Percentiles rank a stretch among this genome's conserved stretches.
Evolutionary conservation across 2,113 vertebrate species (phyloP).

Genomic region (Dendrocopos noguchii): DNA sequence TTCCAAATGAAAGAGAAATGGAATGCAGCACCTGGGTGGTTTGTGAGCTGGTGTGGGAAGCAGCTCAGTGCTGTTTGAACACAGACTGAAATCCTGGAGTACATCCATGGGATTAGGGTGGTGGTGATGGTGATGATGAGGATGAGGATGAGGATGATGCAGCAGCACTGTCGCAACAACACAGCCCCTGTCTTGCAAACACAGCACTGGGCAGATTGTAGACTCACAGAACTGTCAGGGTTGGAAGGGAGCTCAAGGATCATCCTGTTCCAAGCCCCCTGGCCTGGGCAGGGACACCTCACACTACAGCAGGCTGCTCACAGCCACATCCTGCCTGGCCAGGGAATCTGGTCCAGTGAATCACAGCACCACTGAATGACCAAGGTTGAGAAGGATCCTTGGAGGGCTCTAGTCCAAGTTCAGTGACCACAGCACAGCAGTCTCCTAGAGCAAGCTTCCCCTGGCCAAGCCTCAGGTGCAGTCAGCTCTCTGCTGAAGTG

Average conservation of each 20-base stretch:
- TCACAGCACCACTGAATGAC: background rate
- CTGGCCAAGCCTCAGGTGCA: background rate
- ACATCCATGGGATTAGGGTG: fast-evolving
- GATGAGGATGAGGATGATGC: too few species aligned
- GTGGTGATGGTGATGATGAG: too few species aligned
- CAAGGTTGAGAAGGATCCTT: background rate
- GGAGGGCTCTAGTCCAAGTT: background rate
- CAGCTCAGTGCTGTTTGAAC: background rate
- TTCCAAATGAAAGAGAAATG: background rate
- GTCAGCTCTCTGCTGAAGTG: background rate
- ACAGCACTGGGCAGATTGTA: background rate
- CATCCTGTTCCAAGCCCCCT: too few species aligned
- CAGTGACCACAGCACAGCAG: background rate
- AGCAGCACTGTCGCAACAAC: background rate
- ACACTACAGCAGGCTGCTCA: background rate
- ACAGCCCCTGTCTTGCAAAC: background rate
- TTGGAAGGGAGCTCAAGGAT: too few species aligned
- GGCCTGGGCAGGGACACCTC: too few species aligned
- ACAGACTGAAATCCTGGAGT: background rate
- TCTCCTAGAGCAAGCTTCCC: background rate
- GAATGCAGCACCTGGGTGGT: background rate
- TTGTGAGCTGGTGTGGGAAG: background rate
- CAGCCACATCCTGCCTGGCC: too few species aligned
- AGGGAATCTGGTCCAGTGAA: background rate
- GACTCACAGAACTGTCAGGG: too few species aligned